Evolutionary conservation across 2,888 invertebrate species (phyloP).

Genomic region (Notodonta dromedarius): DNA sequence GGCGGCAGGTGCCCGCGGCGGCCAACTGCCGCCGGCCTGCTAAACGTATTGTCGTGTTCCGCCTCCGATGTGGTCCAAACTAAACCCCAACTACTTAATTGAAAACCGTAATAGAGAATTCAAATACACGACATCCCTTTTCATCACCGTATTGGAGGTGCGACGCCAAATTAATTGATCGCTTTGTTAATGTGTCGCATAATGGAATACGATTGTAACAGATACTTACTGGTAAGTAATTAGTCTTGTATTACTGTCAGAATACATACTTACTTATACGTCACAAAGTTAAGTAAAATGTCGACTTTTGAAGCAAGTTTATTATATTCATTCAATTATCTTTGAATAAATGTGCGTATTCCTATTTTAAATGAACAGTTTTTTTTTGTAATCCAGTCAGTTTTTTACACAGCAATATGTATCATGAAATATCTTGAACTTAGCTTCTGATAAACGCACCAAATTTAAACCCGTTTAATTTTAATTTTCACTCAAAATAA

Average conservation of each 20-base stretch:
- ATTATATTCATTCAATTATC: too few relatives aligned
- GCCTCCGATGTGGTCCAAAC: slow-evolving; percentile 71
- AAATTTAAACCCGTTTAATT: slow-evolving; percentile 10
- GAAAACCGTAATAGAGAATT: slow-evolving; percentile 77
- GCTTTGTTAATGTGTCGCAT: slow-evolving; percentile 48
- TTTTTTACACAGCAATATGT: too few relatives aligned
- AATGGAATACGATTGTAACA: slow-evolving; percentile 52
- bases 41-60: slow-evolving; percentile 82
- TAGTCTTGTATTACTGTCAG: neutral
- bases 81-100: slow-evolving; percentile 80
- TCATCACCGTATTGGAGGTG: slow-evolving; percentile 66
- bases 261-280: neutral
- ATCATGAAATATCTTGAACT: too few relatives aligned
- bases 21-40: slow-evolving; percentile 46
- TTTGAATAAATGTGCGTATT: too few relatives aligned
- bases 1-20: slow-evolving; percentile 46
- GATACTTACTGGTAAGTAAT: slow-evolving; percentile 11
- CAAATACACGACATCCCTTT: slow-evolving; percentile 78
- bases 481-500: slow-evolving; percentile 53
- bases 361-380: too few relatives aligned
- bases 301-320: too few relatives aligned
- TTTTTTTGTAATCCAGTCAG: too few relatives aligned
- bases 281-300: too few relatives aligned
- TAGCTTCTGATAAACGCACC: too few relatives aligned
- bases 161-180: slow-evolving; percentile 63